Conservation (phyloP, 2,888 invertebrate species). For the Anagyrus pseudococci region DNA sequence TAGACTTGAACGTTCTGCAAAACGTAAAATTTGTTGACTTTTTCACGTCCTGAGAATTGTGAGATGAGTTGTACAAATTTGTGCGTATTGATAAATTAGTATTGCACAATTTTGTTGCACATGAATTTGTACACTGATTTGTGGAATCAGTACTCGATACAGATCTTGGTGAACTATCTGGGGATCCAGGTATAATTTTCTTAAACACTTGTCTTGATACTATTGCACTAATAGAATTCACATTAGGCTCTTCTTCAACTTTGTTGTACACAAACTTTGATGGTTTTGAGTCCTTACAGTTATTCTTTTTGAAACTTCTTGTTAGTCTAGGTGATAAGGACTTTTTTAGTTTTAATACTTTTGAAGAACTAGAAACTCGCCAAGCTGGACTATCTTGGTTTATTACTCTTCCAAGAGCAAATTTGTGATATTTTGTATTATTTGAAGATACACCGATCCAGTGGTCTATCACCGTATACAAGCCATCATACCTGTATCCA, state of each 20-base stretch:
- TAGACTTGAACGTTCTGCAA: constrained; percentile 42
- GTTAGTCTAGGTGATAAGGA: constrained; percentile 17
- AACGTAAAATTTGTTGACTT: constrained; percentile 44
- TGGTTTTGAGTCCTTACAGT: constrained; percentile 19
- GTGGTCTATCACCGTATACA: constrained; percentile 50
- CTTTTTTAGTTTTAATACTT: constrained; percentile 15
- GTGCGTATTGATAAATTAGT: constrained; percentile 57
- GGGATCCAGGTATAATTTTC: constrained; percentile 37
- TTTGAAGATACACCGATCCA: constrained; percentile 51
- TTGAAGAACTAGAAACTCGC: constrained; percentile 24
- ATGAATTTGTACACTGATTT: constrained; percentile 21
- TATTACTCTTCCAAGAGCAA: constrained; percentile 48
- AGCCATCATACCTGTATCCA: constrained; percentile 57
- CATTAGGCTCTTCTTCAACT: constrained; percentile 31
- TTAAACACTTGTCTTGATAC: constrained; percentile 47
- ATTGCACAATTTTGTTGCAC: constrained; percentile 47
- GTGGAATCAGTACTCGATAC: constrained; percentile 12
- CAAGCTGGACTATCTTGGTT: constrained; percentile 50
- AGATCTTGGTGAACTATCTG: constrained; percentile 29
- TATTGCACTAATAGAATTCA: constrained; percentile 41
- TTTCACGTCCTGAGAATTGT: constrained; percentile 45
- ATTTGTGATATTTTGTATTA: constrained; percentile 49
- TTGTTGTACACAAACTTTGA: constrained; percentile 29
- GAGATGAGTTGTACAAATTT: constrained; percentile 54
- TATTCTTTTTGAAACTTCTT: constrained; percentile 28